phyloP scores from a whole-genome alignment of 2,113 vertebrate species.

The Callochromis pleurospilus region DNA sequence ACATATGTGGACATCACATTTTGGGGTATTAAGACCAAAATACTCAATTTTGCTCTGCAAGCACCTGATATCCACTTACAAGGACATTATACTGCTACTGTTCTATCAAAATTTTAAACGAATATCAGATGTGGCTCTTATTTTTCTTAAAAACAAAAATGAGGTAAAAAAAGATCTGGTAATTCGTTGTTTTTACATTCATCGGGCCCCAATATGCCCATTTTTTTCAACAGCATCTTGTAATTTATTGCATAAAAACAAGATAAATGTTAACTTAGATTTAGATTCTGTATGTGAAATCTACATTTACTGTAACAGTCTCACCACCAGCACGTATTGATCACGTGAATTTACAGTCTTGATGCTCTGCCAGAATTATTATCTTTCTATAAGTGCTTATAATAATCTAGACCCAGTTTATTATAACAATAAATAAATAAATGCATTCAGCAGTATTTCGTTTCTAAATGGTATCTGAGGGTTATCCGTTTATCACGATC shows the following conservation, averaged over 20 bases:
- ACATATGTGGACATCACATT: background rate
- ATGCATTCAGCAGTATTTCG: background rate
- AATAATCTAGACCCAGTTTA: background rate
- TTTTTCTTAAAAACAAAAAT: background rate
- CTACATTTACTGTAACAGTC: background rate
- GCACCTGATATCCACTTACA: background rate
- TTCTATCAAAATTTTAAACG: background rate
- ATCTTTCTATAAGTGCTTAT: background rate
- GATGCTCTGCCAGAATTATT: background rate
- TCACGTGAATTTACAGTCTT: background rate
- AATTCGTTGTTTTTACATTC: background rate
- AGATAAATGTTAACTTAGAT: background rate
- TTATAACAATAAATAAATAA: background rate
- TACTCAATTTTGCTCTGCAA: background rate
- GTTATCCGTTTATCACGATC: background rate
- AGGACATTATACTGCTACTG: background rate
- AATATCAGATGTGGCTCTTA: background rate
- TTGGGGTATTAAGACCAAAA: background rate
- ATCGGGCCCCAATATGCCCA: background rate
- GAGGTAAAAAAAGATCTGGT: background rate
- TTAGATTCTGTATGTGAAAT: background rate
- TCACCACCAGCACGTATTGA: background rate
- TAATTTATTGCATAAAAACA: background rate
- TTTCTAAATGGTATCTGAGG: background rate
- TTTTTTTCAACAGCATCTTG: background rate